phyloP scores from a whole-genome alignment of 1,140 invertebrate species.

The Hesperophylax magnus region DNA sequence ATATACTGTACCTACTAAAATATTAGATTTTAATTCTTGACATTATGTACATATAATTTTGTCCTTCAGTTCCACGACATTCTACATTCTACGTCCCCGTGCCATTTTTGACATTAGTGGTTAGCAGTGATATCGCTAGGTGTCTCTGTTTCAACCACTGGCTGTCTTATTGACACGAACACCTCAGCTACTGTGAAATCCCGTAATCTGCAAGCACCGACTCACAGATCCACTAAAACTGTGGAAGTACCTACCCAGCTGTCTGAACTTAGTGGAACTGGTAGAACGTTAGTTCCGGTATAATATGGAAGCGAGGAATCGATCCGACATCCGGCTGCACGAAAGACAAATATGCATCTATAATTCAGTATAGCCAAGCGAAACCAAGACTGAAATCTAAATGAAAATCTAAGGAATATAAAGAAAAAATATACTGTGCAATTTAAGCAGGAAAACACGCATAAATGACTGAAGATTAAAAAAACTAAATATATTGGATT shows the following conservation, averaged over 20 bases:
- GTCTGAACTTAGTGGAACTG: background rate
- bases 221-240: background rate
- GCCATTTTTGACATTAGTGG: constrained; percentile 4
- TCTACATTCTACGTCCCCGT: background rate
- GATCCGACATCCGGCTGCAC: constrained; percentile 39
- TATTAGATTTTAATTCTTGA: too few species aligned
- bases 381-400: too few species aligned
- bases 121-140: constrained; percentile 42
- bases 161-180: background rate
- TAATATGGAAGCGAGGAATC: constrained; percentile 19
- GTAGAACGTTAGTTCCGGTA: too few species aligned
- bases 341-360: constrained; percentile 55
- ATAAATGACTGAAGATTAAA: too few species aligned
- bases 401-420: too few species aligned
- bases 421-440: too few species aligned
- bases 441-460: too few species aligned
- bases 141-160: background rate
- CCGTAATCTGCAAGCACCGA: background rate
- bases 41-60: background rate
- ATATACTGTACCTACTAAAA: too few species aligned
- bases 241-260: background rate
- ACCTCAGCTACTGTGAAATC: background rate
- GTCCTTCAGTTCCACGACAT: background rate
- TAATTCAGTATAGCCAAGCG: constrained; percentile 33
- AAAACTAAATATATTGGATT: too few species aligned